These are phyloP conservation scores for Pammene aurita DNA, from an alignment of 2,888 invertebrate species.

Conservation along the genomic window DNA sequence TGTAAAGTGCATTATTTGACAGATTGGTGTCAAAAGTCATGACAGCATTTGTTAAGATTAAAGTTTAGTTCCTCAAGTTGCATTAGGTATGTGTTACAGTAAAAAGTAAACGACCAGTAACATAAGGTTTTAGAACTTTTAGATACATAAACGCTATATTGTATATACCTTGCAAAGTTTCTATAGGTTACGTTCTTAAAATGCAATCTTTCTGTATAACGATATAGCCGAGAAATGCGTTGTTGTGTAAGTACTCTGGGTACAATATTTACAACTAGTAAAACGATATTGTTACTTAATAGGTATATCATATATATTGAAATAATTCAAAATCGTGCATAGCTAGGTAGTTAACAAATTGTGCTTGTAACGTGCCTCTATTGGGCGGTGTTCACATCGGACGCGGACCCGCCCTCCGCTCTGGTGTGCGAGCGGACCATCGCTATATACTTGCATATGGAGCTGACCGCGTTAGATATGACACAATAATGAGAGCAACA, in stretches of 20 bases:
- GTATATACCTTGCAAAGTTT: background rate
- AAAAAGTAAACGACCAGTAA: conserved; percentile 14
- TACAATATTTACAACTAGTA: background rate
- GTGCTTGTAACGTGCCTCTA: conserved; percentile 2
- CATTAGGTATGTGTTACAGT: conserved; percentile 14
- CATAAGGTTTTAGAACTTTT: conserved; percentile 1
- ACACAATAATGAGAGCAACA: too few species aligned
- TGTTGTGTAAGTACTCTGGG: too few species aligned
- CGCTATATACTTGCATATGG: too few species aligned
- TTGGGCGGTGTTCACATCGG: background rate
- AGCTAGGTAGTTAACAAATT: conserved; percentile 34
- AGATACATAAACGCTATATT: background rate
- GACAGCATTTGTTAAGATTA: conserved; percentile 33
- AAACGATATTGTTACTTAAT: conserved; percentile 28
- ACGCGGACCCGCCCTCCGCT: too few species aligned
- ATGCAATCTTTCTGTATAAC: too few species aligned
- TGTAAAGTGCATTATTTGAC: background rate
- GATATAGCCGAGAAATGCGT: too few species aligned
- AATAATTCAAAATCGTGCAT: conserved; percentile 23
- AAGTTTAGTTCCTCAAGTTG: conserved; percentile 32
- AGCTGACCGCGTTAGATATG: too few species aligned
- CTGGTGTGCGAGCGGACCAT: too few species aligned
- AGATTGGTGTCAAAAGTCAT: conserved; percentile 1
- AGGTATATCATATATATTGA: conserved; percentile 3
- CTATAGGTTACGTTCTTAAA: background rate